phyloP scores from a whole-genome alignment of 2,113 vertebrate genomes.

The Hippoglossus stenolepis region DNA sequence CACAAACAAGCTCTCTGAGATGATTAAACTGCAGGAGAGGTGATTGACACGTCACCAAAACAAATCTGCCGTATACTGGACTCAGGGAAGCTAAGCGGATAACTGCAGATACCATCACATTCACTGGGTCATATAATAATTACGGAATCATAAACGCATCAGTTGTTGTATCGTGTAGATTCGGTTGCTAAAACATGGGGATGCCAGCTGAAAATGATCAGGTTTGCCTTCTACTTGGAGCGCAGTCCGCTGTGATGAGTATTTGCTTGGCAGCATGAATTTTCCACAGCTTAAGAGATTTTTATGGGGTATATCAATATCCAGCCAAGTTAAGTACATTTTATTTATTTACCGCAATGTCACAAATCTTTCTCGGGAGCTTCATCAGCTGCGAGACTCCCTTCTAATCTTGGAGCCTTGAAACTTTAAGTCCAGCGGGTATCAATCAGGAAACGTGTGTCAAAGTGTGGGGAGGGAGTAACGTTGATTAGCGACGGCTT shows the following conservation, averaged over 20 bases:
- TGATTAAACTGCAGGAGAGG: too few relatives aligned
- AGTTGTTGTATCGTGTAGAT: slow-evolving; percentile 5
- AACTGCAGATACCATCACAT: too few relatives aligned
- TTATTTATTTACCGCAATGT: slow-evolving; percentile 20
- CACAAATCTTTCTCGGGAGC: neutral
- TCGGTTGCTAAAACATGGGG: slow-evolving; percentile 2
- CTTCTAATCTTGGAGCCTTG: neutral
- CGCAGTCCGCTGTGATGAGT: slow-evolving; percentile 18
- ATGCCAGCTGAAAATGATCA: slow-evolving; percentile 39
- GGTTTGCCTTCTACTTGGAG: slow-evolving; percentile 42
- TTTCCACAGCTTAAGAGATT: slow-evolving; percentile 37
- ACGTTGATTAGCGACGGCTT: too few relatives aligned
- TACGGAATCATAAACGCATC: neutral
- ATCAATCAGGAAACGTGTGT: neutral
- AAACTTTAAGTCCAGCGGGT: neutral
- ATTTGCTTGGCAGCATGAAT: slow-evolving; percentile 8
- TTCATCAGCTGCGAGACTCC: neutral
- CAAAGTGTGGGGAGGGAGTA: neutral
- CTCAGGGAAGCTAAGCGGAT: too few relatives aligned
- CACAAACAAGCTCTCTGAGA: too few relatives aligned
- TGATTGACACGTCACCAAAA: too few relatives aligned
- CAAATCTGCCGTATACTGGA: too few relatives aligned
- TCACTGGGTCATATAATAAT: too few relatives aligned
- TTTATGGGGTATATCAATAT: slow-evolving; percentile 22
- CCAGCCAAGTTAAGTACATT: neutral